Conservation (phyloP, 2,797 vertebrate genomes). For the Anguilla marmorata region DNA sequence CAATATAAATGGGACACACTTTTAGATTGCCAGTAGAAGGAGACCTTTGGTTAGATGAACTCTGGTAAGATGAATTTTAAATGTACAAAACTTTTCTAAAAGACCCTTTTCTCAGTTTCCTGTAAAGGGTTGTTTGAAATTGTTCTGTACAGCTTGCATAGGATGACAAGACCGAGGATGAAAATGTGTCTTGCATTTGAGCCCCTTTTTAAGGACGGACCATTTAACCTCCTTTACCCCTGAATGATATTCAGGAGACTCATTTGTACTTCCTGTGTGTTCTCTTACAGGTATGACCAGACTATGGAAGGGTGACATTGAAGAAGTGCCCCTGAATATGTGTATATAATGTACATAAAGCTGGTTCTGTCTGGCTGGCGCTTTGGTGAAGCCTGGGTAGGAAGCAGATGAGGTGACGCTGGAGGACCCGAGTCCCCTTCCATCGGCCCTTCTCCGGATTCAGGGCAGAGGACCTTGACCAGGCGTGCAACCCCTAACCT, state of each 20-base stretch:
- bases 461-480: background rate
- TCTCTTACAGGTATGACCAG: background rate
- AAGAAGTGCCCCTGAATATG: background rate
- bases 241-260: background rate
- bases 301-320: background rate
- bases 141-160: background rate
- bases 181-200: background rate
- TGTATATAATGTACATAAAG: conserved; percentile 11
- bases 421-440: background rate
- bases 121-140: background rate
- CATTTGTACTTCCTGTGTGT: background rate
- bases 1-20: no score
- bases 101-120: no score
- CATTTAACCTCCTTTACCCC: background rate
- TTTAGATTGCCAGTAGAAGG: no score
- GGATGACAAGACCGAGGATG: background rate
- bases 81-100: no score
- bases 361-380: background rate
- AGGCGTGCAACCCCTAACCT: background rate
- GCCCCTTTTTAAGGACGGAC: background rate
- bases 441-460: background rate
- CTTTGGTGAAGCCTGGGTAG: background rate
- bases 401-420: background rate
- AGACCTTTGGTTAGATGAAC: no score
- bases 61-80: no score